phyloP scores from a whole-genome alignment of 2,888 invertebrate species.

The Yponomeuta sedellus region DNA sequence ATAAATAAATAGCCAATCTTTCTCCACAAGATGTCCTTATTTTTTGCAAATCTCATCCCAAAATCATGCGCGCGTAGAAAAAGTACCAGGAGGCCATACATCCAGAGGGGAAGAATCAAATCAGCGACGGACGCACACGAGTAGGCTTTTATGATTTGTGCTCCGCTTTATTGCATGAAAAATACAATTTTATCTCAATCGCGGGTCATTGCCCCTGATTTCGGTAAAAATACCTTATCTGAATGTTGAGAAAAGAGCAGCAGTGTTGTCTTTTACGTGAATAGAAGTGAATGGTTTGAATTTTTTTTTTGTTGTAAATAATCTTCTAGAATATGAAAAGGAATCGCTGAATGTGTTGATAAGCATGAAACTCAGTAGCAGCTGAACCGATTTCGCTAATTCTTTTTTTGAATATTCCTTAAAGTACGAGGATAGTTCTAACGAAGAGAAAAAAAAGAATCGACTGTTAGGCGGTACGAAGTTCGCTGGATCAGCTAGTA shows the following conservation, averaged over 20 bases:
- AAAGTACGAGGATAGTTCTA: too few relatives aligned
- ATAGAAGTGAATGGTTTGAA: neutral
- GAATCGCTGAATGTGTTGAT: too few relatives aligned
- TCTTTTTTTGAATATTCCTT: too few relatives aligned
- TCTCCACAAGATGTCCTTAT: neutral
- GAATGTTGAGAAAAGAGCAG: neutral
- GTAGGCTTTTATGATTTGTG: slow-evolving; percentile 13
- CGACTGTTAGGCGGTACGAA: too few relatives aligned
- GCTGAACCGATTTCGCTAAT: too few relatives aligned
- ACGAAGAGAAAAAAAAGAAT: too few relatives aligned
- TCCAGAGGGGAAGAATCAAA: slow-evolving; percentile 6
- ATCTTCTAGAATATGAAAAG: too few relatives aligned
- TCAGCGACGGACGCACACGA: slow-evolving; percentile 6
- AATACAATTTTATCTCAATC: slow-evolving; percentile 13
- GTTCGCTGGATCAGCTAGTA: too few relatives aligned
- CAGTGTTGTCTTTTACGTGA: neutral
- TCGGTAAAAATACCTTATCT: slow-evolving; percentile 6
- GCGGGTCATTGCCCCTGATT: slow-evolving; percentile 14
- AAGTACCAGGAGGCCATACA: slow-evolving; percentile 8
- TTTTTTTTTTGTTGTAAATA: neutral
- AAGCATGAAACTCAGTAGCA: too few relatives aligned
- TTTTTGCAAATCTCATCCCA: neutral
- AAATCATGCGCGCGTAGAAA: neutral
- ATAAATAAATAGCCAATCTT: too few relatives aligned
- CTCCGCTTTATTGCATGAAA: slow-evolving; percentile 10